phyloP scores from a whole-genome alignment of 2,888 invertebrate species.

The Drepanosiphum platanoidis region DNA sequence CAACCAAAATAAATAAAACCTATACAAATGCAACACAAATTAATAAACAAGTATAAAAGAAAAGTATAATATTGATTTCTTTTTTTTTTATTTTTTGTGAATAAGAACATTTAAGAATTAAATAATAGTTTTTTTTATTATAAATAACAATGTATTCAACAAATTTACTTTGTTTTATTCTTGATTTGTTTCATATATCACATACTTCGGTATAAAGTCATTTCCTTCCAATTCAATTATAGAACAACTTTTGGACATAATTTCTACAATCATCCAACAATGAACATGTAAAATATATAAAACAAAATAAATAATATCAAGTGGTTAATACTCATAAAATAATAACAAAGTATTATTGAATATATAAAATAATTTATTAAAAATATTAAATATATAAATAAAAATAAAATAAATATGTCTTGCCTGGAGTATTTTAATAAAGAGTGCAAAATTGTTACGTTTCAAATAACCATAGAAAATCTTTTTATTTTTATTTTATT shows the following conservation, averaged over 20 bases:
- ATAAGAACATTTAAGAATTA: background rate
- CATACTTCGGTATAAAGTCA: slow-evolving; percentile 33
- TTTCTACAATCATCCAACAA: no score
- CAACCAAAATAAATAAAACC: slow-evolving; percentile 73
- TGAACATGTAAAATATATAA: no score
- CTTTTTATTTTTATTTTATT: no score
- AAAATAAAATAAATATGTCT: no score
- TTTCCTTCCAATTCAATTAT: slow-evolving; percentile 1
- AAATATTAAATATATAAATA: no score
- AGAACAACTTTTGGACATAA: slow-evolving; percentile 10
- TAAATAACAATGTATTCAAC: slow-evolving; percentile 29
- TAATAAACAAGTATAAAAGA: slow-evolving; percentile 82
- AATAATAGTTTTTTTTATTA: slow-evolving; percentile 21
- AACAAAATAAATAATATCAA: no score
- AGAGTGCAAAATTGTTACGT: no score
- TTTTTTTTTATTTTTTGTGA: background rate
- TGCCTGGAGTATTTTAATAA: no score
- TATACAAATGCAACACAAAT: slow-evolving; percentile 78
- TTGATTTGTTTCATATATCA: slow-evolving; percentile 31
- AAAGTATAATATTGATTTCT: slow-evolving; percentile 72
- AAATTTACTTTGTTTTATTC: background rate
- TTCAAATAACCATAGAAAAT: no score
- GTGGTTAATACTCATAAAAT: no score
- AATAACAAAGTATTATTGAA: no score
- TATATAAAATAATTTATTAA: no score